Conservation (phyloP, 2,888 invertebrate genomes). For the Andrena bicolor region DNA sequence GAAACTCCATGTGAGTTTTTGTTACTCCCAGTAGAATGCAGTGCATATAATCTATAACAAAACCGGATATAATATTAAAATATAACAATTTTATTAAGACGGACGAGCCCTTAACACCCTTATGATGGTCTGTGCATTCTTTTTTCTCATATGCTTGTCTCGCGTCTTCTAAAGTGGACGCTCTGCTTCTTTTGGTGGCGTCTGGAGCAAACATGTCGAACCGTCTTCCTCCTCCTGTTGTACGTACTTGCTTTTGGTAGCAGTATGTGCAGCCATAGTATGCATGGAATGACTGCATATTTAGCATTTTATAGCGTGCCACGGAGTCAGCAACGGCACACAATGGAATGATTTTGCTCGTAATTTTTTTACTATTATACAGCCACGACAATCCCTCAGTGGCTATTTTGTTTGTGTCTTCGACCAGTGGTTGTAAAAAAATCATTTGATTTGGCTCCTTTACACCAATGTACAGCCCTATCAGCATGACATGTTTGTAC, state of each 20-base stretch:
- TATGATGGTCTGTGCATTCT: constrained; percentile 21
- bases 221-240: constrained; percentile 17
- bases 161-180: neutral
- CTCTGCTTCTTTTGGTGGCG: constrained; percentile 18
- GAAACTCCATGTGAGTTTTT: constrained; percentile 27
- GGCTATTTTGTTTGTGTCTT: constrained; percentile 25
- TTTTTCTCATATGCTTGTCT: constrained; percentile 13
- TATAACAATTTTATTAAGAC: constrained; percentile 15
- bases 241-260: constrained; percentile 22
- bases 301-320: constrained; percentile 30
- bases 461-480: constrained; percentile 27
- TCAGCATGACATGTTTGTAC: constrained; percentile 23
- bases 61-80: constrained; percentile 28
- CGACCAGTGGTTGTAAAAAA: constrained; percentile 31
- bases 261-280: constrained; percentile 30
- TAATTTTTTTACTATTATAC: constrained; percentile 16
- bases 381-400: constrained; percentile 25
- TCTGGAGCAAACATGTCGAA: constrained; percentile 23
- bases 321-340: constrained; percentile 39
- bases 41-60: constrained; percentile 37
- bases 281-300: constrained; percentile 37
- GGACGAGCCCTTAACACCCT: constrained; percentile 16
- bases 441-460: constrained; percentile 29
- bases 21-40: constrained; percentile 18
- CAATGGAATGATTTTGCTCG: constrained; percentile 27